Evolutionary conservation across 2,113 vertebrate genomes (phyloP).

Genomic region (Cyprinodon variegatus): DNA sequence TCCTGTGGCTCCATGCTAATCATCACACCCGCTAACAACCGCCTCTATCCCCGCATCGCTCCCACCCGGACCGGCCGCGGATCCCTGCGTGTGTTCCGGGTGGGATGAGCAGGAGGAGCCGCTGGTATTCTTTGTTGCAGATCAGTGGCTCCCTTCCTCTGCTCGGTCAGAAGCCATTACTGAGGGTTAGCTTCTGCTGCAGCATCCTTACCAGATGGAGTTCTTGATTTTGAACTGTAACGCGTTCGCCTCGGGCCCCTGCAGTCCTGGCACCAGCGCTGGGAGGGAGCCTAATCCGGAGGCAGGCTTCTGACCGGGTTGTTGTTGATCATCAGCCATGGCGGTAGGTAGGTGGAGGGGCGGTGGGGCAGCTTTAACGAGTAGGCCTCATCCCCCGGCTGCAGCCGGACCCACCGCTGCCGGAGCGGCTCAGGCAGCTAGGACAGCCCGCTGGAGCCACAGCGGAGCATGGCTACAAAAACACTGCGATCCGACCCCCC

Average conservation of each 20-base stretch:
- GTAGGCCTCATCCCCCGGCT: conserved; percentile 88
- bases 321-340: conserved; percentile 92
- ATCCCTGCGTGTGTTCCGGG: too few relatives aligned
- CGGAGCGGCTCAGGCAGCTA: conserved; percentile 71
- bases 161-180: conserved; percentile 64
- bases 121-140: conserved; percentile 25
- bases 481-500: conserved; percentile 45
- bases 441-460: conserved; percentile 69
- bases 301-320: conserved; percentile 81
- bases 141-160: conserved; percentile 45
- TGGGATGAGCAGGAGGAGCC: too few relatives aligned
- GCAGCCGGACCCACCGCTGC: conserved; percentile 77
- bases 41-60: too few relatives aligned
- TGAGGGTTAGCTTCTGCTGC: conserved; percentile 37
- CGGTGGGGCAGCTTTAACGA: conserved; percentile 81
- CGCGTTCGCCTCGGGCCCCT: conserved; percentile 89
- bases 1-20: too few relatives aligned
- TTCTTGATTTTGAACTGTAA: conserved; percentile 95
- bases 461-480: conserved; percentile 70
- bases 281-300: conserved; percentile 84
- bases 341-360: conserved; percentile 71
- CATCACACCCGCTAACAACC: too few relatives aligned
- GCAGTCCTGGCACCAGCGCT: conserved; percentile 88
- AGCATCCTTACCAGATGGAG: conserved; percentile 90
- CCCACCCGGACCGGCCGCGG: too few relatives aligned